A percentile compares a stretch with the other conserved stretches of the same genome.
Conservation (phyloP, 2,113 vertebrate genomes). For the Echinops telfairi region DNA sequence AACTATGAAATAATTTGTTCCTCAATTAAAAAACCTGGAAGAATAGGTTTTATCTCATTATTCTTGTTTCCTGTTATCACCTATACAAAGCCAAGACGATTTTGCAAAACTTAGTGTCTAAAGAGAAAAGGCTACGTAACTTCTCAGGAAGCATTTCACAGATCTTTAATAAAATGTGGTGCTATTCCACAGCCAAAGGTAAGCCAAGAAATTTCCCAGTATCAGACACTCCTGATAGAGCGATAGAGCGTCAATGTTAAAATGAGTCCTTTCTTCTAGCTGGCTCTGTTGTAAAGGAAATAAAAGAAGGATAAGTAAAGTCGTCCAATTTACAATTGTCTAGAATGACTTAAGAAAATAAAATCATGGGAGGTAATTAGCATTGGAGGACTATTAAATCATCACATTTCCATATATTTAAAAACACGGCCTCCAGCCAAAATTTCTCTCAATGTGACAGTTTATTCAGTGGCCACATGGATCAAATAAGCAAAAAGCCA, state of each 20-base stretch:
- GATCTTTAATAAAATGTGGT: constrained; percentile 88
- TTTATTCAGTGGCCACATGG: constrained; percentile 29
- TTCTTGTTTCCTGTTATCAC: constrained; percentile 88
- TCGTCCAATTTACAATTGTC: constrained; percentile 41
- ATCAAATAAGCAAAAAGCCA: neutral
- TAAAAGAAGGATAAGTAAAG: constrained; percentile 36
- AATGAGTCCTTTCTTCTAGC: constrained; percentile 54
- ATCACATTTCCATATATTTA: constrained; percentile 61
- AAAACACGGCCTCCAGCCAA: constrained; percentile 41
- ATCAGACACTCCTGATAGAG: constrained; percentile 75
- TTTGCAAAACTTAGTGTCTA: constrained; percentile 85
- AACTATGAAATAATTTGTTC: constrained; percentile 89
- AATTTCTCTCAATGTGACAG: constrained; percentile 26
- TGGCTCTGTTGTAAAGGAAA: constrained; percentile 60
- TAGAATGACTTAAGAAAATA: constrained; percentile 65
- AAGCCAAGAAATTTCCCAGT: constrained; percentile 81
- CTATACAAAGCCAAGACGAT: constrained; percentile 86
- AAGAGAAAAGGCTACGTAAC: constrained; percentile 72
- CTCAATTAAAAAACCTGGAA: constrained; percentile 87
- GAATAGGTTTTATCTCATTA: constrained; percentile 88
- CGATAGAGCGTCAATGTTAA: constrained; percentile 71
- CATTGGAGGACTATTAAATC: constrained; percentile 63
- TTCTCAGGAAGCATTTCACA: constrained; percentile 85
- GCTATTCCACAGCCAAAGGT: constrained; percentile 83
- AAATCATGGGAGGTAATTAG: constrained; percentile 69